Base-by-base conservation (phyloP, 64 coral and sea anemone genomes). In the Hydrozoanthus tunicans region DNA sequence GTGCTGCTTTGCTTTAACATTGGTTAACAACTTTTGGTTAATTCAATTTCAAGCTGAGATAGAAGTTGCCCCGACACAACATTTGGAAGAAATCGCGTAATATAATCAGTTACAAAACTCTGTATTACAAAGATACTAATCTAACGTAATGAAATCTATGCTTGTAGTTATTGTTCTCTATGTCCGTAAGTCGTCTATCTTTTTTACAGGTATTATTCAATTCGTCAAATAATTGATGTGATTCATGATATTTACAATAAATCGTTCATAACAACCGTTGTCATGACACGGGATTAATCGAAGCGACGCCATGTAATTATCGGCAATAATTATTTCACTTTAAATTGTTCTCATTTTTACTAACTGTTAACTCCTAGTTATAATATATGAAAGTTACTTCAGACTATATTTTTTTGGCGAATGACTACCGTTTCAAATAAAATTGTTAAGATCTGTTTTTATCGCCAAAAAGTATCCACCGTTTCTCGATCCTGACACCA, bases 221-320 rank as follows among this genome's bases (percentile, higher is more conserved):
- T 71, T 7, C 32, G 68, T 43, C 32, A 43, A 71, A 5, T 17
- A 71, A 25, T 71, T 71, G 20, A 71, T 24, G 26, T 15, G 64
- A 66, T 66, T 65, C 9, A 65, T 65, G 63, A 74, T 12, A 60
- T 23, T 56, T 24, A 24, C 56, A 58, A 59, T 59, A 25, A 17
- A 5, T 78, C 6, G 53, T 82, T 61, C 60, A 70, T 85, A 65
- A 70, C 53, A 85, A 71, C 65, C 51, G 82, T 85, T 85, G 82
- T 58, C 65, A 71, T 71, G 82, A 65, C 51, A 69, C 32, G 32
- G 32, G 32, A 43, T 43, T 43, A 43, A 43, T 43, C 32, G 32
- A 43, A 80, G 61, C 57, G 56, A 80, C 53, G 58, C 78, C n/a
- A 77, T 51, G 43, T 58, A 80, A 80, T 56, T 85, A 51, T 65